These are phyloP conservation scores for Heliornis fulica DNA, from an alignment of 2,113 vertebrate species.

Conservation along the genomic window DNA sequence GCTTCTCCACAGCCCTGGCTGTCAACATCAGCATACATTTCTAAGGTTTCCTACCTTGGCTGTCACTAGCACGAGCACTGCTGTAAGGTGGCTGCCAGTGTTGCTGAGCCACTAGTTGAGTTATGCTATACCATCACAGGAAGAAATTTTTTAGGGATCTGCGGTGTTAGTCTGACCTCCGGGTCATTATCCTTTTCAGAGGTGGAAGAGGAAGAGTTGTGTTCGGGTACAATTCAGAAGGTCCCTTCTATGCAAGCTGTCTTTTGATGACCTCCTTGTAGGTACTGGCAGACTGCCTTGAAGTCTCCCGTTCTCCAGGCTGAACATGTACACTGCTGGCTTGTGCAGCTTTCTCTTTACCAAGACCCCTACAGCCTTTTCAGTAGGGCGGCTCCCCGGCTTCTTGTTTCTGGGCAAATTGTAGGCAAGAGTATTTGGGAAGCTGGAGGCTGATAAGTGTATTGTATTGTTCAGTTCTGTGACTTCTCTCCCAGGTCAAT, in stretches of 20 bases:
- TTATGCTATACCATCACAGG: background rate
- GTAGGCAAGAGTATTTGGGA: background rate
- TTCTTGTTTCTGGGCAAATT: background rate
- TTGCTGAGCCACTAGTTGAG: background rate
- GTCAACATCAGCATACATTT: background rate
- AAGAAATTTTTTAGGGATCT: background rate
- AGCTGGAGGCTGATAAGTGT: background rate
- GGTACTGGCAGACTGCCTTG: background rate
- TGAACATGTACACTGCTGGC: background rate
- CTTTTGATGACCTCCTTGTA: background rate
- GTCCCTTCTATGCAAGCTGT: background rate
- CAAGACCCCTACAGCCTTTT: background rate
- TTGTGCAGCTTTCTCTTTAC: background rate
- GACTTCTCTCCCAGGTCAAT: background rate
- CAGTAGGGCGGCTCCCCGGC: background rate
- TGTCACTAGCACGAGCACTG: background rate
- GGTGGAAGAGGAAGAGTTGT: background rate
- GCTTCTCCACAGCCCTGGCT: background rate
- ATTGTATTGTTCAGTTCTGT: background rate
- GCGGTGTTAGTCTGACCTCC: background rate
- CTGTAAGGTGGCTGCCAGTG: background rate
- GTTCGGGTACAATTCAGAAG: background rate
- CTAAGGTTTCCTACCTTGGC: background rate
- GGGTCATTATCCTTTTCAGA: background rate
- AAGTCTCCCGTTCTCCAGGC: background rate